Base-by-base conservation (phyloP, 2,888 invertebrate genomes). In the Rhingia rostrata region DNA sequence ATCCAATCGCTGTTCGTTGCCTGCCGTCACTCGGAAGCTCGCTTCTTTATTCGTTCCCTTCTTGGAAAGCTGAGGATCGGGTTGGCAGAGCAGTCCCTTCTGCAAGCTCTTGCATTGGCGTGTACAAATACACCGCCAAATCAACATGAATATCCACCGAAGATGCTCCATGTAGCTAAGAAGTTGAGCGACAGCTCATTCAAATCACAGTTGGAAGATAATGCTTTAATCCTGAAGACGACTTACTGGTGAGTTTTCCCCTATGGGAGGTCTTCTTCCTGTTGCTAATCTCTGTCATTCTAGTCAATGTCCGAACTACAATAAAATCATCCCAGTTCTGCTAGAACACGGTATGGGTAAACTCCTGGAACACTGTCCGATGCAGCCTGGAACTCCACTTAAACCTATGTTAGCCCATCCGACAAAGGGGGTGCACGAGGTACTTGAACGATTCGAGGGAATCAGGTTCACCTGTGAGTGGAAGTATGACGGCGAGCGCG, bases 321-420 rank as follows among this genome's bases (percentile, higher is more conserved):
- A 97, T 87, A 93, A 93, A 88, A 93, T 99, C 10, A 93, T 99
- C 69, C 95, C 96, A 0, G 95, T 95, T 7, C 91, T 99, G 53
- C 91, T 99, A 78, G 91, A 94, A 88, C 93, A 96, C 87, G 98
- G 98, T 0, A 93, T 97, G 5, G 91, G 93, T 6, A 94, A 94
- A 41, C 92, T 99, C 70, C 95, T 96, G 0, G 92, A 93, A 41
- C 94, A 95, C 88, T 99, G 99, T 91, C 95, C 95, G 88, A 93
- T 99, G 73, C 94, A 96, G 30, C 98, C 98, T 9, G 98, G 98
- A 61, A 94, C 98, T 87, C 99, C 99, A 9, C 93, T 99, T 86
- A 97, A 98, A 90, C 99, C 99, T 0, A 99, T 99, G 99, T 93
- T 99, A 89, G 99, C 99, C 0, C 99, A 99, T 63, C 99, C 99